Base-by-base conservation (phyloP, 2,888 invertebrate genomes). In the Andricus quercusramuli region DNA sequence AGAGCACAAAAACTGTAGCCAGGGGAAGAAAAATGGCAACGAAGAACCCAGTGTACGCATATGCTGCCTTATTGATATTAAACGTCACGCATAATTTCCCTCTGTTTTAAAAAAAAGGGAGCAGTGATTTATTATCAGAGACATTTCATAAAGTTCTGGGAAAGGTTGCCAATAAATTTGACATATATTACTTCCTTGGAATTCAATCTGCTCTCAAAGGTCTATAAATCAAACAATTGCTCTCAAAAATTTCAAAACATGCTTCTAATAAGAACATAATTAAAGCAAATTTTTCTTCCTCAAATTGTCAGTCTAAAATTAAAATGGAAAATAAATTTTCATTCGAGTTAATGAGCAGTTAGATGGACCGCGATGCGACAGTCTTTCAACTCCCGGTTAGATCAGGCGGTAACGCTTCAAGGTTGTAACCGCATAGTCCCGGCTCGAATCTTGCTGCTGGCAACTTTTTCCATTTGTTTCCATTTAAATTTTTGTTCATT, bases 1-100 rank as follows among this genome's bases (percentile, higher is more conserved):
- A 83, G 2, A 85, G 77, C 32, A 89, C 68, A 77, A 89, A 89
- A 77, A 88, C 86, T 20, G 82, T 79, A 22, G 85, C 86, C 32
- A 89, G 85, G n/a, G 89, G 88, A 25, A 87, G 62, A 82, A 90
- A 89, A 77, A 89, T 88, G 20, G 84, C 83, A 29, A 85, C 84
- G 82, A 88, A 89, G 20, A 89, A 65, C 15, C 81, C 83, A 9
- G 87, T 85, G 81, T 85, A 88, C 44, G 86, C 79, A n/a, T 81
- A 81, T 2, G 86, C 81, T 20, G 85, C 82, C 67, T 85, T 77
- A 20, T 78, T 62, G 29, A 86, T 86, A 78, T 84, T 80, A 20
- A 79, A 80, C 25, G 79, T 81, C 51, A 88, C 32, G 81, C 88
- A 89, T n/a, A 89, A 66, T 64, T 83, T 83, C 20, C 84, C 86